Evolutionary conservation across 2,888 invertebrate species (phyloP), one percentile per base, ranked within the genome.

Genomic region (Orthonevra nobilis): DNA sequence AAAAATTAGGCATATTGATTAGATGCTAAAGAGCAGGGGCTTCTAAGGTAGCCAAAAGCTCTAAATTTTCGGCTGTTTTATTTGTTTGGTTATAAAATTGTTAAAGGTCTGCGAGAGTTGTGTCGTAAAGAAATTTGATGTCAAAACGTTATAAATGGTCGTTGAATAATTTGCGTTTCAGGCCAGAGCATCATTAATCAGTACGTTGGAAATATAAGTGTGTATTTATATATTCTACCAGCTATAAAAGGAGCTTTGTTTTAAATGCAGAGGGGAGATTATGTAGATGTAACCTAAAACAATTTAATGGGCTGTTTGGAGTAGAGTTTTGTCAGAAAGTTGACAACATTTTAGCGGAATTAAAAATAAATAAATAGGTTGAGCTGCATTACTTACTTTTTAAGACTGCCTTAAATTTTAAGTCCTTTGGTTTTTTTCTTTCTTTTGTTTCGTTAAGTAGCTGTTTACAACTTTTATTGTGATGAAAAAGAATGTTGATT

Each of bases 1-100:
- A 12, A 20, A 38, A 60, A 69, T 70, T 61, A 70, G 70, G 61
- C 52, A 52, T 69, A 60, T 61, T 70, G 70, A 70, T 70, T 61
- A 70, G 61, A 70, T 36, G 68, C 48, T 69, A 58, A 70, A 52
- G 60, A 50, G 68, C 58, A 19, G 32, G 40, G 23, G 69, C 69
- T 69, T 14, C 69, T 50, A 50, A 69, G 69, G 69, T 60, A 69
- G 69, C 69, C 40, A 58, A 32, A 60, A 50, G 58, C 50, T 40
- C 23, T 60, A 42, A 69, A 60, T 40, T 58, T 69, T n/a, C n/a
- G n/a, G 42, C 50, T 34, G 34, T 69, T 58, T 60, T 50, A 50
- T 69, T 23, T 58, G 23, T 40, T 23, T 23, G 40, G 14, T 17
- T 30, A 48, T 4, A 23, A 23, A 23, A 23, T 4, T 23, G 23